Evolutionary conservation across 2,888 invertebrate species (phyloP).

Genomic region (Elmis aenea): DNA sequence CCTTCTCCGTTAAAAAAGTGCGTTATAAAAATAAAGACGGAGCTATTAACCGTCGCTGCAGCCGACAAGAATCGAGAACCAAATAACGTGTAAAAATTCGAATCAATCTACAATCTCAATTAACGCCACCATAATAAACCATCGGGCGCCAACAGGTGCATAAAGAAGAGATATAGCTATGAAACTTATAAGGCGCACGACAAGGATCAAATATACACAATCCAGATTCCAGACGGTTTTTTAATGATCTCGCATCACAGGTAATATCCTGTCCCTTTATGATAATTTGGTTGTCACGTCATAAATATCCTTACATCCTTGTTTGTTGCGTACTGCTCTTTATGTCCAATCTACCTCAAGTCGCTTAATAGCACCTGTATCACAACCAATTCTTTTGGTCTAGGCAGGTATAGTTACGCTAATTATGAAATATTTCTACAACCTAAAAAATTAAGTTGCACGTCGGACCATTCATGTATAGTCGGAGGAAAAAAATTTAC

Average conservation of each 20-base stretch:
- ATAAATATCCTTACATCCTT: constrained; percentile 28
- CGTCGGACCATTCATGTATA: no score
- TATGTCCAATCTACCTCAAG: constrained; percentile 4
- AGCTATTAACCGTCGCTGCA: no score
- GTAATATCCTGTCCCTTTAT: constrained; percentile 38
- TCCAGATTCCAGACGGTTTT: constrained; percentile 42
- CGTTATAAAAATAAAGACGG: no score
- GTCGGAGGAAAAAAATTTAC: no score
- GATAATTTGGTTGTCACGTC: constrained; percentile 41
- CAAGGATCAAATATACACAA: constrained; percentile 31
- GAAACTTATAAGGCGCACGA: constrained; percentile 25
- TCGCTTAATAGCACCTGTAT: constrained; percentile 13
- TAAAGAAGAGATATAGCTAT: constrained; percentile 29
- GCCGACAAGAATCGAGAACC: constrained; percentile 27
- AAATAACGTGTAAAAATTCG: constrained; percentile 33
- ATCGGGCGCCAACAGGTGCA: constrained; percentile 33
- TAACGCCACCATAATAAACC: constrained; percentile 37
- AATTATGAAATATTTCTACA: no score
- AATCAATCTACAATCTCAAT: constrained; percentile 36
- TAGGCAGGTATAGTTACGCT: constrained; percentile 9
- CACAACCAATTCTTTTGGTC: constrained; percentile 8
- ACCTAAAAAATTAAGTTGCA: no score
- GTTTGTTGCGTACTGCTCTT: constrained; percentile 5
- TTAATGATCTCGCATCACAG: constrained; percentile 37
- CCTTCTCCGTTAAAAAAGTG: no score